Evolutionary conservation across 2,113 vertebrate species (phyloP), one percentile per base, ranked within the genome.

Genomic region (Colaptes auratus): DNA sequence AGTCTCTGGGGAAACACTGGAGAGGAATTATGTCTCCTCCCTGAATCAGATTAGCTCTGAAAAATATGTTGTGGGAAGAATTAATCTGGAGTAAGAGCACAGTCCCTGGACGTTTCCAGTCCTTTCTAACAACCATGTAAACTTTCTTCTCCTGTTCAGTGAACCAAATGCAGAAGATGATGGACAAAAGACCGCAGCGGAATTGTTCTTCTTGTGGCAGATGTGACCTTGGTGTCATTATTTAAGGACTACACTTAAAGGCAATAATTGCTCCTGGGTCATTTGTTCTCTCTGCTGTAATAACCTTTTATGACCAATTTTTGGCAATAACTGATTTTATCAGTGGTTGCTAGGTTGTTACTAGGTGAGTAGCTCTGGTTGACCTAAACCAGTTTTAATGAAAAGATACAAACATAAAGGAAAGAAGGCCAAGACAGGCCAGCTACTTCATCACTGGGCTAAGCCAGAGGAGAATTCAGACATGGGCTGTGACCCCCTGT

Each of bases 21-120:
- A 93, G 72, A 61, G 69, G 86, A 90, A 78, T 42, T 88, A 24
- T 88, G 65, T 72, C 82, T 91, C 53, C 35, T 92, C 53, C 79
- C 24, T 39, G 84, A 64, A 69, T 73, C 73, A 87, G 44, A 84
- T 86, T 94, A 82, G 66, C 76, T 82, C 86, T 93, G 80, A 87
- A 92, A 94, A 94, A 78, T 86, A 80, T 53, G 58, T 71, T 91
- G 69, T 75, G 80, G 63, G 70, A 96, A 92, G 76, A 94, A 85
- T 35, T 50, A 82, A 90, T 79, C 74, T 59, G 27, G 69, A 84
- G 61, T 67, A 60, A 96, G 66, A 81, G 48, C 66, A 58, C 50
- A 86, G 58, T 75, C 88, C 73, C 44, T 61, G 63, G 35, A 66
- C 28, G 64, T 87, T 94, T 88, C 53, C 59, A 79, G 33, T 76